Evolutionary conservation across 2,797 vertebrate genomes (phyloP).

Genomic region (Anguilla pacifica): DNA sequence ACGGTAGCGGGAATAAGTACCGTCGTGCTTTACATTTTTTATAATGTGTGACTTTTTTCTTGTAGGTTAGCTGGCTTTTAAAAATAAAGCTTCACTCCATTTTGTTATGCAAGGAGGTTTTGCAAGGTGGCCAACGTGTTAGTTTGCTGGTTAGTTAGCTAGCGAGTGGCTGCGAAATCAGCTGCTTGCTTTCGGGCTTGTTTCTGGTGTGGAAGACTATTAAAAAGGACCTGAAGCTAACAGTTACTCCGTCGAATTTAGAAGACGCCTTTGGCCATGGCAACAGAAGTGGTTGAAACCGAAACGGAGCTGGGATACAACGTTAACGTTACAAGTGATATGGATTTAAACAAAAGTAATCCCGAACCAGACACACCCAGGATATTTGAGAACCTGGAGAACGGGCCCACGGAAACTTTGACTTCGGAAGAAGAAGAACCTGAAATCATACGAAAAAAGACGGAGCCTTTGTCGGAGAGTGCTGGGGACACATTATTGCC

Average conservation of each 20-base stretch:
- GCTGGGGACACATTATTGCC: background rate
- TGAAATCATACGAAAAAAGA: background rate
- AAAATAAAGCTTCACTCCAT: background rate
- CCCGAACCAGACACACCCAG: constrained; percentile 26
- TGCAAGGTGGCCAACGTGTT: background rate
- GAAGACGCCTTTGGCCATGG: constrained; percentile 12
- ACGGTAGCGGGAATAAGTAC: too few relatives aligned
- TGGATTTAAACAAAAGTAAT: constrained; percentile 12
- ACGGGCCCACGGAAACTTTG: constrained; percentile 7
- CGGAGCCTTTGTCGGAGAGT: background rate
- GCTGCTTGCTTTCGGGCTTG: too few relatives aligned
- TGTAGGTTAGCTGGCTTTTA: background rate
- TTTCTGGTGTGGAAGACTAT: background rate
- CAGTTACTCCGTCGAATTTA: background rate
- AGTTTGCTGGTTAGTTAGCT: background rate
- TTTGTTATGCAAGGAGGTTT: constrained; percentile 1
- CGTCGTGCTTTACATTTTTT: background rate
- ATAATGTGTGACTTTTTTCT: background rate
- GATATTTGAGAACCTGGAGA: constrained; percentile 8
- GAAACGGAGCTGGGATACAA: background rate
- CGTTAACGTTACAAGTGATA: background rate
- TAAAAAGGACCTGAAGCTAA: background rate
- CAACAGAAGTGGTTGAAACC: constrained; percentile 13
- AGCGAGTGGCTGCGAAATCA: background rate
- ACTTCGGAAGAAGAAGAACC: constrained; percentile 6